Evolutionary conservation across 2,888 invertebrate species (phyloP).

Genomic region (Cheilosia grossa): DNA sequence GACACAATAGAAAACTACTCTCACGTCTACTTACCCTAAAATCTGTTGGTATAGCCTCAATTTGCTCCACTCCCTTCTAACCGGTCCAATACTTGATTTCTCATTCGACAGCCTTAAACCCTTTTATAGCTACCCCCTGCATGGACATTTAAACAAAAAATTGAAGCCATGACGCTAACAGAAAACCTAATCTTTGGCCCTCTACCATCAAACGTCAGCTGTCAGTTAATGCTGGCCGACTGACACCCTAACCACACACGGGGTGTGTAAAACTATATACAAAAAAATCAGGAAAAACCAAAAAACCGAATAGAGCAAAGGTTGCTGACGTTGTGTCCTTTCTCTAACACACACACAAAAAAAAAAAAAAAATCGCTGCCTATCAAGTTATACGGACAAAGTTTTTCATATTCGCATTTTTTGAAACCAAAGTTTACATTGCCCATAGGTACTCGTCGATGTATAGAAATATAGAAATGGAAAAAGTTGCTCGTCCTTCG

Average conservation of each 20-base stretch:
- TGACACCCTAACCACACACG: conserved; percentile 3
- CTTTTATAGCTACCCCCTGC: background rate
- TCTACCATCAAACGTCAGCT: conserved; percentile 18
- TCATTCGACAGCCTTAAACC: background rate
- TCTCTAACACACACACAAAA: background rate
- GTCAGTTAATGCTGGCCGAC: conserved; percentile 25
- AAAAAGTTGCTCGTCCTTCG: conserved; percentile 59
- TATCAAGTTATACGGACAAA: conserved; percentile 2
- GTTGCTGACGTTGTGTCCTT: conserved; percentile 24
- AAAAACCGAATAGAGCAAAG: conserved; percentile 16
- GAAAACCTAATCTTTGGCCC: background rate
- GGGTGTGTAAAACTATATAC: background rate
- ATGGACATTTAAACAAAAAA: background rate
- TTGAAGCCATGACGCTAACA: background rate
- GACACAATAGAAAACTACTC: no score
- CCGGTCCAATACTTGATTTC: no score
- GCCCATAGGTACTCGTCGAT: background rate
- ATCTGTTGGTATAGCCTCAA: no score
- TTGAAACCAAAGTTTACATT: conserved; percentile 22
- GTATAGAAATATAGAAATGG: conserved; percentile 16
- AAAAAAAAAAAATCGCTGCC: background rate
- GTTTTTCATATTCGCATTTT: conserved; percentile 10
- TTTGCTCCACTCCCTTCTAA: no score
- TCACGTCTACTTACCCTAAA: no score
- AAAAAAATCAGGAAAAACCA: background rate